Evolutionary conservation across 2,113 vertebrate genomes (phyloP).

Genomic region (Mustelus asterias): DNA sequence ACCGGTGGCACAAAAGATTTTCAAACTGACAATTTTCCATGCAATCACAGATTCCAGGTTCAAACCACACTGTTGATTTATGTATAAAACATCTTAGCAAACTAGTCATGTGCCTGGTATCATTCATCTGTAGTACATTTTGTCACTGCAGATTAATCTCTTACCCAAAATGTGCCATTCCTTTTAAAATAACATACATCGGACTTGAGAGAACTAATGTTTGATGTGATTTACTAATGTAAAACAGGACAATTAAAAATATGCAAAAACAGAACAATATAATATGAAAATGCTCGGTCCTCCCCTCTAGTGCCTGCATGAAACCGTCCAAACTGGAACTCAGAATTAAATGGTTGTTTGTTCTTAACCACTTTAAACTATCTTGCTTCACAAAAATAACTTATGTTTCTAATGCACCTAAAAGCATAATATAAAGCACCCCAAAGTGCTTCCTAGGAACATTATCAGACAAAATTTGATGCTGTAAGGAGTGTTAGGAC

Average conservation of each 20-base stretch:
- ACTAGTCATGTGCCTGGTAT: neutral
- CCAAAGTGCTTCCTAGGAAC: neutral
- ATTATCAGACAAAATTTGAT: neutral
- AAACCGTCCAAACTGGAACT: conserved; percentile 53
- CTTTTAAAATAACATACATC: neutral
- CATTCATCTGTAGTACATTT: neutral
- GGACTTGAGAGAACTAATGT: neutral
- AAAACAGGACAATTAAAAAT: conserved; percentile 4
- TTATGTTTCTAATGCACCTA: neutral
- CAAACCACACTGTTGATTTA: neutral
- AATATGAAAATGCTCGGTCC: neutral
- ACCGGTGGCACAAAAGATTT: conserved; percentile 7
- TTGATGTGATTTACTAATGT: neutral
- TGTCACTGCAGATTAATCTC: conserved; percentile 13
- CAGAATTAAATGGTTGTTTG: conserved; percentile 44
- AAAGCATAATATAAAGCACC: neutral
- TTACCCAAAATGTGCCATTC: neutral
- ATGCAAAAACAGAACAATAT: neutral
- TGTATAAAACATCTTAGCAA: neutral
- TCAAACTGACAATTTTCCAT: conserved; percentile 6
- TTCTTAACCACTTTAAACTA: conserved; percentile 53
- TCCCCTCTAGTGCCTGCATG: conserved; percentile 53
- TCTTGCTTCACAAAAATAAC: conserved; percentile 39
- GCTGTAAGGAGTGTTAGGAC: neutral
- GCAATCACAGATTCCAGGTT: neutral